Base-by-base conservation (phyloP, 2,888 invertebrate species). In the Magallana nippona region DNA sequence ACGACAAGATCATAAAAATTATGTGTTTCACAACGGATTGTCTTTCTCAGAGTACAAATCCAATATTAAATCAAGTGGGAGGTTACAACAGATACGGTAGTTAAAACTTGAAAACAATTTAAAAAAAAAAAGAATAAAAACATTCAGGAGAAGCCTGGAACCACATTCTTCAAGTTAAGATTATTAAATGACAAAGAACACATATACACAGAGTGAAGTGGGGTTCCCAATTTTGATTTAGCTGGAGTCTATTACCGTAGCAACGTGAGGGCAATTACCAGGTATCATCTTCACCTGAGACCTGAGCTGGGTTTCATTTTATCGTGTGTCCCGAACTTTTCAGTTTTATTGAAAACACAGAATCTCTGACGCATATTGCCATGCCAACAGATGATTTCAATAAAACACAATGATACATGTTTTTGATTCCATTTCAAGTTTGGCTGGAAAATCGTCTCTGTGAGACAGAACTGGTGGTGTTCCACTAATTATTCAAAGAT, bases 321-420 rank as follows among this genome's bases (percentile, higher is more conserved):
- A 71, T 71, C 71, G 22, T 71, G 71, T 71, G 71, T 71, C 71
- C 71, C 27, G 71, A 71, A 71, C 71, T 71, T 71, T 71, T 71
- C 71, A 71, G 71, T 71, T 71, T 71, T 71, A 71, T 71, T 71
- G 71, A 71, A 71, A 71, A 71, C 71, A 71, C 71, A 22, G 32
- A 71, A 22, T 71, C 71, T 71, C 71, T 71, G 71, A 71, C 71
- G 71, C 71, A 71, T 71, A 71, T 71, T 71, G 71, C 71, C 71
- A 71, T 71, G 71, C 71, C 71, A 71, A 71, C 71, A 71, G 71
- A 71, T 71, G 71, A 71, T 71, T 71, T 71, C 71, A 71, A 71
- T 71, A 71, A 71, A 71, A 71, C 71, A 71, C 71, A 71, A 71
- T 71, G 71, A 71, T 71, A 71, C 71, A 71, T 71, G 71, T 71